A percentile compares a stretch with the other conserved stretches of the same genome.
Conservation (phyloP, 2,113 vertebrate genomes). For the Rana temporaria region DNA sequence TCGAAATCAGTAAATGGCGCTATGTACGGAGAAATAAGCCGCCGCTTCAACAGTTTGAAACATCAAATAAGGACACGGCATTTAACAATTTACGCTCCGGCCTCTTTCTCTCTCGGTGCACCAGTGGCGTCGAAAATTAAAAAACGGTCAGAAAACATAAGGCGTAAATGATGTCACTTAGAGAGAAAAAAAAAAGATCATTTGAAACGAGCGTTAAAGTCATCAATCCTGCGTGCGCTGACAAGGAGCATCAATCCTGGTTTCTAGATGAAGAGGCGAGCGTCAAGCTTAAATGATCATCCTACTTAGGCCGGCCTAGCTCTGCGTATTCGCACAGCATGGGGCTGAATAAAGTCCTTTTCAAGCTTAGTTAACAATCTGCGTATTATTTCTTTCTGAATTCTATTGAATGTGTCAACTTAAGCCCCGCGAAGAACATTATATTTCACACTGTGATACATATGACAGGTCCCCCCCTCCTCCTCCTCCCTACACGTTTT, state of each 20-base stretch:
- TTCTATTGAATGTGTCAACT: constrained; percentile 29
- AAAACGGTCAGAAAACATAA: constrained; percentile 38
- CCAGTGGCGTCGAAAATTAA: constrained; percentile 13
- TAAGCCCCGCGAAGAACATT: background rate
- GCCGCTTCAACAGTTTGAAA: constrained; percentile 44
- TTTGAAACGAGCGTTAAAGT: constrained; percentile 53
- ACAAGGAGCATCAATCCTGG: constrained; percentile 50
- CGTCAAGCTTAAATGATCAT: constrained; percentile 58
- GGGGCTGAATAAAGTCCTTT: constrained; percentile 53
- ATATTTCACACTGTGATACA: constrained; percentile 3
- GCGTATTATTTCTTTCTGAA: constrained; percentile 35
- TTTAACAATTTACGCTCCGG: constrained; percentile 32
- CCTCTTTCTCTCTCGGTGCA: background rate
- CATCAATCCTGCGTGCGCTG: constrained; percentile 43
- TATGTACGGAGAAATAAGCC: constrained; percentile 8
- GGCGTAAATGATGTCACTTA: constrained; percentile 38
- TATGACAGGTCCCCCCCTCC: constrained; percentile 37
- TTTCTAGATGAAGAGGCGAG: constrained; percentile 53
- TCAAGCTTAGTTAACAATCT: constrained; percentile 56
- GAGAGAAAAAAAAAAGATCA: constrained; percentile 33
- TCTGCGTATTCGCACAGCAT: constrained; percentile 51
- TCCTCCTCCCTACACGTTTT: too few species aligned
- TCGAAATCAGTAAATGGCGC: constrained; percentile 26
- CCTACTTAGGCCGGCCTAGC: constrained; percentile 25
- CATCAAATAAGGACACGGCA: constrained; percentile 30